A percentile compares a stretch with the other conserved stretches of the same genome.
phyloP scores from a whole-genome alignment of 92 coral and sea anemone species.

The Porites lobata region DNA sequence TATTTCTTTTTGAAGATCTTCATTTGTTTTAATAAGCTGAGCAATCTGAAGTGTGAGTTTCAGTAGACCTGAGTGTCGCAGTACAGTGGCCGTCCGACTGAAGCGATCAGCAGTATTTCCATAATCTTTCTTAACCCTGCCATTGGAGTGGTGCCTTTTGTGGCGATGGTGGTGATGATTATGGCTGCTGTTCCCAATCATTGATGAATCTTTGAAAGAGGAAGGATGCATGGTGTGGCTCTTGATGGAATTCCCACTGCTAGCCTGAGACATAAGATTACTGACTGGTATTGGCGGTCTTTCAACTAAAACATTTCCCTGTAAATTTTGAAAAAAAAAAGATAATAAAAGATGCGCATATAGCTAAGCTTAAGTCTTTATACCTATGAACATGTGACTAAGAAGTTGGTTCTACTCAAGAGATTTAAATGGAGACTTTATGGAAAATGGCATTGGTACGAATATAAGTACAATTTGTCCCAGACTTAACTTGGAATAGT shows the following conservation, averaged over 20 bases:
- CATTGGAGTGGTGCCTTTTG: slow-evolving; percentile 28
- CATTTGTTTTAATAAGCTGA: slow-evolving; percentile 85
- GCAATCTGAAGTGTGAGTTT: slow-evolving; percentile 89
- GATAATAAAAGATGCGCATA: too few relatives aligned
- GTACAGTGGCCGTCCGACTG: slow-evolving; percentile 80
- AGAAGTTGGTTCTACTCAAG: too few relatives aligned
- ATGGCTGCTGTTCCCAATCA: slow-evolving; percentile 16
- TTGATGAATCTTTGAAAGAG: slow-evolving; percentile 7
- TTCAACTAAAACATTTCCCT: slow-evolving; percentile 36
- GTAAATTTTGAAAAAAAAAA: background rate
- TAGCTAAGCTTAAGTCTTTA: too few relatives aligned
- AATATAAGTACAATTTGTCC: too few relatives aligned
- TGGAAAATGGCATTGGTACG: too few relatives aligned
- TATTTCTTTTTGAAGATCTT: slow-evolving; percentile 84
- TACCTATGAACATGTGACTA: too few relatives aligned
- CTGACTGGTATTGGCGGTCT: background rate
- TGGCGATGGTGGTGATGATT: slow-evolving; percentile 39
- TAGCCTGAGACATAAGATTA: background rate
- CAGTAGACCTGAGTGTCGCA: slow-evolving; percentile 90
- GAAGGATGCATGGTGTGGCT: slow-evolving; percentile 3
- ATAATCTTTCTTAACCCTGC: slow-evolving; percentile 28
- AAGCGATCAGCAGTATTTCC: slow-evolving; percentile 64
- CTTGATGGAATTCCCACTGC: background rate
- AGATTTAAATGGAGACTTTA: too few relatives aligned
- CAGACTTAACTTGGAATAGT: too few relatives aligned